Conservation (phyloP, 1,140 invertebrate species). For the Drosophila nikananu region DNA sequence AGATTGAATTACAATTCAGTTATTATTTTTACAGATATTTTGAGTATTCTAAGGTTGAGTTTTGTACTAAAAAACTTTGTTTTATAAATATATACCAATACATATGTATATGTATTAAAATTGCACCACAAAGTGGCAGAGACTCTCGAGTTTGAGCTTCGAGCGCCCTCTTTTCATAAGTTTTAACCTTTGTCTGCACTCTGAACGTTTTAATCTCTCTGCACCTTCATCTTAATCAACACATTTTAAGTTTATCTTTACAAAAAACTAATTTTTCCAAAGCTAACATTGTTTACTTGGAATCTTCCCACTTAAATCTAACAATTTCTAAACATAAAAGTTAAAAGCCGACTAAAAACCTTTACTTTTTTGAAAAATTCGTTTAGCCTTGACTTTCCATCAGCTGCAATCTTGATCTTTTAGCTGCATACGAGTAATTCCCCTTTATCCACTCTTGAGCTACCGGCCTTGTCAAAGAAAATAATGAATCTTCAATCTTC, state of each 20-base stretch:
- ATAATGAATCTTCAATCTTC: slow-evolving; percentile 37
- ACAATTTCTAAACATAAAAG: slow-evolving; percentile 14
- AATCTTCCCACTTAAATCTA: slow-evolving; percentile 8
- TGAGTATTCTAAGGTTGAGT: neutral
- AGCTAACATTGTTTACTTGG: neutral
- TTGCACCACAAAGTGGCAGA: neutral
- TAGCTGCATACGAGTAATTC: slow-evolving; percentile 28
- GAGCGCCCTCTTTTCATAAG: neutral
- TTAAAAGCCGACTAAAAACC: slow-evolving; percentile 24
- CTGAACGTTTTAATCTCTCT: neutral
- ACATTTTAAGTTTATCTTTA: neutral
- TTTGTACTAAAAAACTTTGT: neutral
- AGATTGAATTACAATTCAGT: neutral
- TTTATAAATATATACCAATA: neutral
- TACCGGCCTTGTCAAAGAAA: slow-evolving; percentile 49
- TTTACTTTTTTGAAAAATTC: slow-evolving; percentile 14
- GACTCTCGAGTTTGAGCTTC: neutral
- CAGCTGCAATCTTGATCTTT: slow-evolving; percentile 49
- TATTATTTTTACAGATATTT: neutral
- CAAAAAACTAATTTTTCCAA: neutral
- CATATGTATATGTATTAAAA: neutral
- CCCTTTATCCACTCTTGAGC: slow-evolving; percentile 24
- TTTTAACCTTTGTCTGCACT: neutral
- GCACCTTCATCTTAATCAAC: neutral
- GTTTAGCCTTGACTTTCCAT: slow-evolving; percentile 41